Percentiles rank a stretch among this genome's conserved stretches.
Evolutionary conservation across 2,113 vertebrate genomes (phyloP).

Genomic region (Nematolebias whitei): DNA sequence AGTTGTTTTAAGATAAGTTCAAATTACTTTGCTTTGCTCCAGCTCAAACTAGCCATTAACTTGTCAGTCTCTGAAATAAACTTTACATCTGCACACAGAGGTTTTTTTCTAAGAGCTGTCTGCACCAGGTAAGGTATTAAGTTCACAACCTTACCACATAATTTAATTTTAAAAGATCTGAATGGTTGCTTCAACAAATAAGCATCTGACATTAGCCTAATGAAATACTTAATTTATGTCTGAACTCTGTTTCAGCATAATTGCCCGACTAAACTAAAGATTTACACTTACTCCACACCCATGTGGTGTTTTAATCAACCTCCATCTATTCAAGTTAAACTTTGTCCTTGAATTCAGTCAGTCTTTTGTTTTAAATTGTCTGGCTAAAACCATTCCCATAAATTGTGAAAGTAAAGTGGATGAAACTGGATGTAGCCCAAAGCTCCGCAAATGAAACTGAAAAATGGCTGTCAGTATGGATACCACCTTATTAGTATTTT

Average conservation of each 20-base stretch:
- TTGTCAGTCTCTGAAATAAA: no score
- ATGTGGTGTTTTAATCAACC: neutral
- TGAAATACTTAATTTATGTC: neutral
- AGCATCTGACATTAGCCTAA: no score
- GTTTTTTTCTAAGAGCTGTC: no score
- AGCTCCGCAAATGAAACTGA: slow-evolving; percentile 56
- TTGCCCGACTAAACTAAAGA: neutral
- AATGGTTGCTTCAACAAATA: no score
- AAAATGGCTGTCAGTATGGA: slow-evolving; percentile 49
- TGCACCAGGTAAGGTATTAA: no score
- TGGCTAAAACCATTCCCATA: slow-evolving; percentile 21
- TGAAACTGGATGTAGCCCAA: slow-evolving; percentile 64
- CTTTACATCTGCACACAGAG: no score
- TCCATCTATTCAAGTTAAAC: neutral
- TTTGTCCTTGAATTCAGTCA: slow-evolving; percentile 27
- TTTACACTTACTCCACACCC: neutral
- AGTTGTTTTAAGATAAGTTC: no score
- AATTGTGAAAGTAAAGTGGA: slow-evolving; percentile 61
- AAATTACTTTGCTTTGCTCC: no score
- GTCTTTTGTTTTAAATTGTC: slow-evolving; percentile 29
- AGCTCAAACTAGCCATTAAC: no score
- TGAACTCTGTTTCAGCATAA: neutral
- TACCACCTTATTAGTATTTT: slow-evolving; percentile 33
- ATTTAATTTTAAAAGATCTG: no score
- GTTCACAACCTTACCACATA: no score